Conservation (phyloP, 2,888 invertebrate species). For the Parnassius glacialis region DNA sequence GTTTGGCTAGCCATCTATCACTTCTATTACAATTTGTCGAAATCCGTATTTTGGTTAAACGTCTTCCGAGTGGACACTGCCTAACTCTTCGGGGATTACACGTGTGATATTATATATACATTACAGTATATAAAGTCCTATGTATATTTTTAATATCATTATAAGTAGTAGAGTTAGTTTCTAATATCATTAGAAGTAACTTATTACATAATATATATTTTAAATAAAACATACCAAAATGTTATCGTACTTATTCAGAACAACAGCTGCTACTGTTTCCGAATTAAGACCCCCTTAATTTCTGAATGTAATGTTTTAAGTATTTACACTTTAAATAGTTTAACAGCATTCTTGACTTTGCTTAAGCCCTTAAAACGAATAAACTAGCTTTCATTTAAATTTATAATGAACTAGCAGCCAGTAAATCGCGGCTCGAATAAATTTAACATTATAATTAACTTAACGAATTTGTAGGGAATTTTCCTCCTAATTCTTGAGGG, state of each 20-base stretch:
- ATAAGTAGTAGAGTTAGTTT: no score
- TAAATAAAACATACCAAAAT: no score
- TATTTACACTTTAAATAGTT: slow-evolving; percentile 21
- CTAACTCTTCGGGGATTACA: no score
- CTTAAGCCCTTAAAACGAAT: slow-evolving; percentile 20
- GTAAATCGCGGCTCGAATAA: slow-evolving; percentile 16
- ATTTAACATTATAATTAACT: slow-evolving; percentile 17
- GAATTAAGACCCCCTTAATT: slow-evolving; percentile 6
- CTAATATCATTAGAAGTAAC: no score
- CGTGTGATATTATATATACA: no score
- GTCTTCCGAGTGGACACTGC: no score
- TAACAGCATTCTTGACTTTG: slow-evolving; percentile 16
- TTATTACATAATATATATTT: no score
- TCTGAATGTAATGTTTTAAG: slow-evolving; percentile 11
- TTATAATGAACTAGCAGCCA: slow-evolving; percentile 14
- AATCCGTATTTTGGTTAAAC: no score
- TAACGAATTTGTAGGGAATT: slow-evolving; percentile 4
- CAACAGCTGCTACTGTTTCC: background rate
- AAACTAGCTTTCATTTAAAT: slow-evolving; percentile 17
- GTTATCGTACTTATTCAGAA: slow-evolving; percentile 1
- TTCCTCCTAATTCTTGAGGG: slow-evolving; percentile 3
- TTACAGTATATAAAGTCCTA: no score
- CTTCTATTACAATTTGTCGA: no score
- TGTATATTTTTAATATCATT: no score
- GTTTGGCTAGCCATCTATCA: no score